Conservation (phyloP, 2,888 invertebrate genomes). For the Opisthograptis luteolata region DNA sequence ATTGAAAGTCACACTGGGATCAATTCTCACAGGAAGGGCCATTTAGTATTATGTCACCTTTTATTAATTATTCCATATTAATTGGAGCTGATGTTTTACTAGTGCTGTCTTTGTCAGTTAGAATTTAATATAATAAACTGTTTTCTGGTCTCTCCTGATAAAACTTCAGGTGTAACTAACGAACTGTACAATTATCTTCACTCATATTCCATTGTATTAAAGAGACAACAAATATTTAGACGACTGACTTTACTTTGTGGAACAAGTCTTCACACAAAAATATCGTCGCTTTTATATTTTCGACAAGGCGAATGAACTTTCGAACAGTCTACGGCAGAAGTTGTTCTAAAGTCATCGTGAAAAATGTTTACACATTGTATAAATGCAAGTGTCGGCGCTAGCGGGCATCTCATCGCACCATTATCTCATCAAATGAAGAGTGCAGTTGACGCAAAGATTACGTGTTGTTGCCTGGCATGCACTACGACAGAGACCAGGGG, state of each 20-base stretch:
- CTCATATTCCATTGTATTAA: conserved; percentile 7
- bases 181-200: too few species aligned
- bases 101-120: not conserved
- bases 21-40: conserved; percentile 16
- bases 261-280: conserved; percentile 36
- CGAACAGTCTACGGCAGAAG: conserved; percentile 35
- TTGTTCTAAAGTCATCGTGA: conserved; percentile 40
- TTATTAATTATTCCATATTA: not conserved
- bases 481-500: conserved; percentile 23
- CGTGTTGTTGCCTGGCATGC: conserved; percentile 19
- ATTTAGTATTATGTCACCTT: conserved; percentile 3
- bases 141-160: not conserved
- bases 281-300: conserved; percentile 38
- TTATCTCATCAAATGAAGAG: conserved; percentile 41
- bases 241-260: conserved; percentile 26
- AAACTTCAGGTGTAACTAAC: too few species aligned
- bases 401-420: conserved; percentile 19
- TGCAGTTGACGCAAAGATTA: conserved; percentile 42
- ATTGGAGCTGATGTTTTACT: not conserved
- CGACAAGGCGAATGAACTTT: conserved; percentile 38
- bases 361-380: conserved; percentile 34
- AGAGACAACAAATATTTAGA: conserved; percentile 8
- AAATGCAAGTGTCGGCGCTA: conserved; percentile 12
- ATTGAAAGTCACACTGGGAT: conserved; percentile 5
- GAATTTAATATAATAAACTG: not conserved